A percentile compares a stretch with the other conserved stretches of the same genome.
Conservation (phyloP, 2,888 invertebrate species). For the Panorpa germanica region DNA sequence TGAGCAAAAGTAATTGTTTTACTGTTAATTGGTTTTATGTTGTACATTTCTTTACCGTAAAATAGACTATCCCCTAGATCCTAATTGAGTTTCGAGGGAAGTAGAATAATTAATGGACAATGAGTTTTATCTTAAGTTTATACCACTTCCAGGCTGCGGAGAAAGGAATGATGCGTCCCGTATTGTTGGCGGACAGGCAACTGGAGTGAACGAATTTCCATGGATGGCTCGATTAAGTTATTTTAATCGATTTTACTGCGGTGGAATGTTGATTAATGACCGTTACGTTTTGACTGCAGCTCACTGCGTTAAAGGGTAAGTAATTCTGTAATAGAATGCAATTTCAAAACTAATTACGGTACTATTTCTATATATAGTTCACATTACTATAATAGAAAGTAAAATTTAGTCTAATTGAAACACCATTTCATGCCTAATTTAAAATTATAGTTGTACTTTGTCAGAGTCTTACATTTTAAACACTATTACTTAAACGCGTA, state of each 20-base stretch:
- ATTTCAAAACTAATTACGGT: no score
- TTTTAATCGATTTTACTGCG: conserved; percentile 79
- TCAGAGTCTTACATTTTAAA: conserved; percentile 1
- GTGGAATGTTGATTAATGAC: conserved; percentile 74
- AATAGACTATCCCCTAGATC: no score
- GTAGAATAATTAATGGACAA: conserved; percentile 1
- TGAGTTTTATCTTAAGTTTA: background rate
- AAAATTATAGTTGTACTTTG: background rate
- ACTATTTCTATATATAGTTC: no score
- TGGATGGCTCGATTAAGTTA: conserved; percentile 80
- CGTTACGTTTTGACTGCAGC: conserved; percentile 75
- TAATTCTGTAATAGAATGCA: conserved; percentile 9
- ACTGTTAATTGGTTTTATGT: no score
- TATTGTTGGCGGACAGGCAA: conserved; percentile 64
- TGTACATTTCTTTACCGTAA: no score
- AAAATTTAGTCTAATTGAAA: no score
- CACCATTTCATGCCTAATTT: background rate
- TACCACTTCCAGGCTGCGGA: conserved; percentile 62
- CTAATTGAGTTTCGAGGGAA: no score
- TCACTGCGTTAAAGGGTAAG: conserved; percentile 77
- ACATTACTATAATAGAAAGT: no score
- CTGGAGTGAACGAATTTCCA: conserved; percentile 63
- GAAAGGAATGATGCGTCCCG: conserved; percentile 63
- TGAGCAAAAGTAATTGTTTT: no score
- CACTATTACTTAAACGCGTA: no score